Conservation (phyloP, 2,888 invertebrate species). For the Podotricha telesiphe region DNA sequence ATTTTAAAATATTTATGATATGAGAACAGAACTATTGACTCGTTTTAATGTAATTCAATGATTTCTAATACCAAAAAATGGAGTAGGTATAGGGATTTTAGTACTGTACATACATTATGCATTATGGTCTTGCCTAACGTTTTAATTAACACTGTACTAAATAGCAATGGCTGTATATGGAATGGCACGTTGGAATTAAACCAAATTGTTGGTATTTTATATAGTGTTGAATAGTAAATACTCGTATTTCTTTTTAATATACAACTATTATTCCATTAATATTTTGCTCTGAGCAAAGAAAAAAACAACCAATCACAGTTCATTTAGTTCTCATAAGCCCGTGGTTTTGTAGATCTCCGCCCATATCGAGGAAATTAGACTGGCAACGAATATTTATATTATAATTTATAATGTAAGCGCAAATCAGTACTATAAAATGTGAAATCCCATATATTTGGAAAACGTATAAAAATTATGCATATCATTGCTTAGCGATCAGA, state of each 20-base stretch:
- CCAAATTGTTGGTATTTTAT: not conserved
- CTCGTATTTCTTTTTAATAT: not conserved
- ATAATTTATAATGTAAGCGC: too few relatives aligned
- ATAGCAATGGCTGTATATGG: conserved; percentile 16
- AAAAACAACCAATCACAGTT: not conserved
- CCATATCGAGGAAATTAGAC: not conserved
- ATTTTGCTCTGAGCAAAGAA: not conserved
- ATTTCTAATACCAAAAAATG: not conserved
- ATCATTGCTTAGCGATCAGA: too few relatives aligned
- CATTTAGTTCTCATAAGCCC: too few relatives aligned
- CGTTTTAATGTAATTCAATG: not conserved
- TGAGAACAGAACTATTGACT: too few relatives aligned
- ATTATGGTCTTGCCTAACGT: conserved; percentile 7
- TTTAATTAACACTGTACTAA: conserved; percentile 24
- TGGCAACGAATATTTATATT: too few relatives aligned
- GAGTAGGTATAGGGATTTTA: not conserved
- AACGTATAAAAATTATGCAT: too few relatives aligned
- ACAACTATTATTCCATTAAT: not conserved
- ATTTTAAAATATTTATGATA: too few relatives aligned
- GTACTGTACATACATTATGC: not conserved
- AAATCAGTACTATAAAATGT: too few relatives aligned
- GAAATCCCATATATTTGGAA: too few relatives aligned
- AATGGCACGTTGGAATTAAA: not conserved
- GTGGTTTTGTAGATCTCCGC: too few relatives aligned
- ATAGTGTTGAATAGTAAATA: not conserved